A percentile compares a stretch with the other conserved stretches of the same genome.
Conservation (phyloP, 2,113 vertebrate species). For the Bos taurus region DNA sequence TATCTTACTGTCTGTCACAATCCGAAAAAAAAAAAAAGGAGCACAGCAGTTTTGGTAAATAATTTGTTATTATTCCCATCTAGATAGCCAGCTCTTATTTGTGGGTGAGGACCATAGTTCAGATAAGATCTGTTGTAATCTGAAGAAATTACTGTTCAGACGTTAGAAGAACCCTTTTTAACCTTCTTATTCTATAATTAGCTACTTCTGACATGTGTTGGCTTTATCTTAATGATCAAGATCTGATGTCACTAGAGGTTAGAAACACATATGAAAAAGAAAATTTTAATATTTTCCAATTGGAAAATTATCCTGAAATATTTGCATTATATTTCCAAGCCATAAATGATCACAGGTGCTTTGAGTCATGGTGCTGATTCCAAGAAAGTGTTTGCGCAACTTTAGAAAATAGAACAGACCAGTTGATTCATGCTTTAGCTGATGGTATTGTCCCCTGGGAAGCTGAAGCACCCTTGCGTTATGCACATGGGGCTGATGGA, state of each 20-base stretch:
- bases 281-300: neutral
- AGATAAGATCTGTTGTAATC: neutral
- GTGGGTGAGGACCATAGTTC: neutral
- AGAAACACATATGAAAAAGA: neutral
- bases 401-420: neutral
- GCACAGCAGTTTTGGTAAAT: neutral
- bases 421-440: conserved; percentile 19
- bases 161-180: neutral
- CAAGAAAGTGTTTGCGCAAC: conserved; percentile 23
- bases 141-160: neutral
- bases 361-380: conserved; percentile 52
- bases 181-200: neutral
- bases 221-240: neutral
- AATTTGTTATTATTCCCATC: neutral
- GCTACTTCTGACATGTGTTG: neutral
- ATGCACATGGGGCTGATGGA: neutral
- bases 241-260: neutral
- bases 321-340: conserved; percentile 41
- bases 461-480: neutral
- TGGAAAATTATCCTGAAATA: conserved; percentile 25
- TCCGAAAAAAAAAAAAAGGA: neutral
- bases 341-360: conserved; percentile 32
- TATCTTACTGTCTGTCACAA: neutral
- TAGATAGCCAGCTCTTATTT: neutral
- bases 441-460: neutral